Percentiles rank a stretch among this genome's conserved stretches.
phyloP scores from a whole-genome alignment of 2,888 invertebrate genomes.

The Bombylius major region DNA sequence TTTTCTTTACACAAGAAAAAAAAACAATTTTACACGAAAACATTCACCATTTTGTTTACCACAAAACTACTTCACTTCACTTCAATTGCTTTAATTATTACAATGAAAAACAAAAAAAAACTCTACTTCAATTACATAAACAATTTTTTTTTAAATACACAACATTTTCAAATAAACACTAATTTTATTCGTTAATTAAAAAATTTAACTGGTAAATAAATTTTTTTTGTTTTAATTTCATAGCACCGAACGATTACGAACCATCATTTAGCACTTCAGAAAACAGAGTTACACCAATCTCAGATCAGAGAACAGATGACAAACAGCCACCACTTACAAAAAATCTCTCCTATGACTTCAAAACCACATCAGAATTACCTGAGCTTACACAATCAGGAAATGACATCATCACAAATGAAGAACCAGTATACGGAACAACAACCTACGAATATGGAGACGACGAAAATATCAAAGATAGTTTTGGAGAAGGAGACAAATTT shows the following conservation, averaged over 20 bases:
- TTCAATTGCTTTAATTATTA: too few relatives aligned
- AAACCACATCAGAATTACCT: background rate
- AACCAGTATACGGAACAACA: background rate
- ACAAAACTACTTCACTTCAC: too few relatives aligned
- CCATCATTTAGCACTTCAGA: conserved; percentile 30
- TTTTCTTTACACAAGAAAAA: background rate
- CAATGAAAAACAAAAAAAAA: too few relatives aligned
- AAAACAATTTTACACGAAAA: background rate
- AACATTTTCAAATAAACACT: too few relatives aligned
- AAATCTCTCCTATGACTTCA: conserved; percentile 13
- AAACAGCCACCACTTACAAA: conserved; percentile 19
- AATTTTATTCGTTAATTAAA: too few relatives aligned
- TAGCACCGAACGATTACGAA: conserved; percentile 35
- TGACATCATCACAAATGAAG: conserved; percentile 5
- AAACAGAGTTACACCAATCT: background rate
- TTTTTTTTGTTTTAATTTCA: too few relatives aligned
- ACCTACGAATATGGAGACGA: conserved; percentile 28
- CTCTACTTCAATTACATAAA: too few relatives aligned
- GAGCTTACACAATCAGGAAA: background rate
- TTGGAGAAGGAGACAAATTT: conserved; percentile 30
- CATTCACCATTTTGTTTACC: background rate
- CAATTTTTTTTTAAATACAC: too few relatives aligned
- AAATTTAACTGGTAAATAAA: too few relatives aligned
- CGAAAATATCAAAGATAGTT: conserved; percentile 35
- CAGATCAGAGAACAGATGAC: conserved; percentile 4